These are phyloP conservation scores for Kryptolebias ocellatus DNA, from an alignment of 2,797 vertebrate species.

Conservation along the genomic window DNA sequence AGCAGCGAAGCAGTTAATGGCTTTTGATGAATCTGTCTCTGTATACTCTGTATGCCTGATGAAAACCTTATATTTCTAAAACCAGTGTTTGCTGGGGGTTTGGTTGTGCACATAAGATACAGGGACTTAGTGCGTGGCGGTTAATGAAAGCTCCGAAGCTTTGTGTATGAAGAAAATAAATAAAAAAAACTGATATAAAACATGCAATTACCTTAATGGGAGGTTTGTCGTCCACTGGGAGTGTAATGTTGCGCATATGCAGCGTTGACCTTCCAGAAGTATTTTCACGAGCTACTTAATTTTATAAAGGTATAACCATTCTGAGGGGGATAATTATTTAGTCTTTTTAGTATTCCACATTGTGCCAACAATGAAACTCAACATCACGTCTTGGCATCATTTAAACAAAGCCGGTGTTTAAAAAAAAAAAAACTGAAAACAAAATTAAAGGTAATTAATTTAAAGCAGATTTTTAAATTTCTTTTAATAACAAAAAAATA, in stretches of 20 bases:
- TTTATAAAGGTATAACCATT: slow-evolving; percentile 65
- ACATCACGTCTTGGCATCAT: slow-evolving; percentile 30
- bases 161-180: slow-evolving; percentile 39
- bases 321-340: slow-evolving; percentile 70
- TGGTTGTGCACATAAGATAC: slow-evolving; percentile 59
- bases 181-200: slow-evolving; percentile 58
- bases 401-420: slow-evolving; percentile 30
- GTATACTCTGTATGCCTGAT: slow-evolving; percentile 64
- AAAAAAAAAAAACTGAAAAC: slow-evolving; percentile 12
- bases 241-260: slow-evolving; percentile 54
- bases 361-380: slow-evolving; percentile 44
- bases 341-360: slow-evolving; percentile 52
- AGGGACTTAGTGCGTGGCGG: slow-evolving; percentile 66
- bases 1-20: slow-evolving; percentile 75
- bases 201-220: slow-evolving; percentile 66
- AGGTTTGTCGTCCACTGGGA: slow-evolving; percentile 62
- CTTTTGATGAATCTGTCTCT: slow-evolving; percentile 74
- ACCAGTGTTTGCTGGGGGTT: slow-evolving; percentile 63
- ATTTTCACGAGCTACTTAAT: slow-evolving; percentile 71
- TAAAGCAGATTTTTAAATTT: slow-evolving; percentile 5
- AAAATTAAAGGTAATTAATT: slow-evolving; percentile 17
- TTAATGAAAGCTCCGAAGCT: slow-evolving; percentile 73
- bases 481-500: slow-evolving; percentile 11
- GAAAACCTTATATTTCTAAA: slow-evolving; percentile 72
- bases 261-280: slow-evolving; percentile 71